phyloP scores from a whole-genome alignment of 1,140 invertebrate species.

The Heliothis subflexa region DNA sequence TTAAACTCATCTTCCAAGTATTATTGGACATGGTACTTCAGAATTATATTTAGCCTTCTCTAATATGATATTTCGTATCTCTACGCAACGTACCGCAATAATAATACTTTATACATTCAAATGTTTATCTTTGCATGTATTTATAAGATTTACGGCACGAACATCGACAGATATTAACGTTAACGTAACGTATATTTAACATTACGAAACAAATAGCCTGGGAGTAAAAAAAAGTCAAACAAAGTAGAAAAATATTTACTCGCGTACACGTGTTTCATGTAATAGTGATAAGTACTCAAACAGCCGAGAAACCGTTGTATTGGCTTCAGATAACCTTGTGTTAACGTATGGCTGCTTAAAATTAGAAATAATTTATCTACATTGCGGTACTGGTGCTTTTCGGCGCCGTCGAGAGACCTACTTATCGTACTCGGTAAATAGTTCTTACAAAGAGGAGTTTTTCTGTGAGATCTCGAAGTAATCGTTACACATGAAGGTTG shows the following conservation, averaged over 20 bases:
- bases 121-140: background rate
- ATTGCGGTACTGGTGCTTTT: conserved; percentile 1
- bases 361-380: conserved; percentile 35
- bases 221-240: conserved; percentile 36
- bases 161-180: background rate
- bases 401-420: background rate
- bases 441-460: background rate
- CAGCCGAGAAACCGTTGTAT: conserved; percentile 34
- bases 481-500: no score
- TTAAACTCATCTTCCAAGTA: conserved; percentile 21
- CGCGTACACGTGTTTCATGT: conserved; percentile 41
- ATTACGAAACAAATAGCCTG: conserved; percentile 23
- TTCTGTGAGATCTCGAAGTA: no score
- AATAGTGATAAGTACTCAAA: conserved; percentile 39
- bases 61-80: no score
- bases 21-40: conserved; percentile 12
- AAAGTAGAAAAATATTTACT: conserved; percentile 42
- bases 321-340: conserved; percentile 40
- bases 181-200: conserved; percentile 29
- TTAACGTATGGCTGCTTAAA: conserved; percentile 28
- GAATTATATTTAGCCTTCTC: background rate
- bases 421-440: background rate
- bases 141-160: conserved; percentile 2
- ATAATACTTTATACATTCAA: background rate
- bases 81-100: background rate